Evolutionary conservation across 2,113 vertebrate genomes (phyloP), one percentile per base, ranked within the genome.

Genomic region (Morone saxatilis): DNA sequence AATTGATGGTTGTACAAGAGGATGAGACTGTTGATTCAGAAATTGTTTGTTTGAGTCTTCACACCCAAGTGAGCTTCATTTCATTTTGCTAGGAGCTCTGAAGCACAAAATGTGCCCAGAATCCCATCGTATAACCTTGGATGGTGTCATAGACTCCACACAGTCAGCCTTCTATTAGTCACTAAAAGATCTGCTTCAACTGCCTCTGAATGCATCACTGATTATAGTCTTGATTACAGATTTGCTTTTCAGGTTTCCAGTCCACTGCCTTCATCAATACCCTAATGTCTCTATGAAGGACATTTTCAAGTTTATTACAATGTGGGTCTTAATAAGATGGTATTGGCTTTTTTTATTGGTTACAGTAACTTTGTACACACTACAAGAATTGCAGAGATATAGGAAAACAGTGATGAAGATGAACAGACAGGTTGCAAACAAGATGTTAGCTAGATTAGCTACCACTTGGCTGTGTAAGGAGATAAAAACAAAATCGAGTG

Each of bases 51-150:
- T 71, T 84, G 66, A 76, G 53, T 53, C 62, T 80, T 86, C 62
- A 87, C 78, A 85, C 74, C 38, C 73, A 78, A 85, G 76, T 75
- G 81, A 77, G 59, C 72, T 84, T 87, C 50, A 71, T 81, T 86
- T 76, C 36, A 47, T 75, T 90, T 75, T 19, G 36, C 19, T 61
- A 11, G 61, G n/a, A 67, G 77, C 69, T 81, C 57, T 47, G 11
- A 74, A 47, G 80, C 43, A 61, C 65, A 78, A 62, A 67, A 79
- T 68, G 69, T 73, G 63, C 77, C 63, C 71, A 76, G 68, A 75
- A 77, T 70, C 38, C 48, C 19, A 47, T 19, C 40, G 70, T 73
- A 73, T 71, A 75, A 73, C 70, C 70, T 63, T 40, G 40, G 41
- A 60, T 72, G 47, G 38, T 16, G 56, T 63, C 40, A 54, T 25